phyloP scores from a whole-genome alignment of 2,888 invertebrate species.

The Cistogaster globosa region DNA sequence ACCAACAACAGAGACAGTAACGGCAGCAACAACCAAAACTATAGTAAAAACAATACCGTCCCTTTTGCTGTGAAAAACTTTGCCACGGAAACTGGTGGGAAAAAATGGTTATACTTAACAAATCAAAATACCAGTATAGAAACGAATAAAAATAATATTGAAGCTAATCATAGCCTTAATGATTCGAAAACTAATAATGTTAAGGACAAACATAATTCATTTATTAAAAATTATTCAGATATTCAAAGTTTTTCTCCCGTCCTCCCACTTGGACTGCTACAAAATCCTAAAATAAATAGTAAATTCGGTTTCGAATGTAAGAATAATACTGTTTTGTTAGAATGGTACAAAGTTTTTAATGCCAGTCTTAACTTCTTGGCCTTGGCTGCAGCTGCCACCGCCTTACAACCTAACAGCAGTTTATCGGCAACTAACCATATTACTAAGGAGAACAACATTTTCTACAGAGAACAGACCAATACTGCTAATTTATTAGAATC shows the following conservation, averaged over 20 bases:
- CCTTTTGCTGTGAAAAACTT: slow-evolving; percentile 80
- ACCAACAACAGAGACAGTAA: slow-evolving; percentile 26
- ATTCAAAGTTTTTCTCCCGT: slow-evolving; percentile 46
- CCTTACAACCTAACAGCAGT: slow-evolving; percentile 73
- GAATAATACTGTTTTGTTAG: slow-evolving; percentile 85
- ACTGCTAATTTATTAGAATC: slow-evolving; percentile 76
- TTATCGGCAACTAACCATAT: slow-evolving; percentile 71
- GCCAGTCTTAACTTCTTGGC: slow-evolving; percentile 81
- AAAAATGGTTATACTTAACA: slow-evolving; percentile 37
- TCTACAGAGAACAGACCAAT: slow-evolving; percentile 86
- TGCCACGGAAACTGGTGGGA: slow-evolving; percentile 78
- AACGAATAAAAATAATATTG: slow-evolving; percentile 31
- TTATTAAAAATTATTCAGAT: slow-evolving; percentile 27
- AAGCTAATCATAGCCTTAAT: slow-evolving; percentile 59
- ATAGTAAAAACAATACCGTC: slow-evolving; percentile 71
- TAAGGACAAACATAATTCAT: slow-evolving; percentile 61
- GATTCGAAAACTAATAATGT: slow-evolving; percentile 77
- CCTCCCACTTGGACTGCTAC: slow-evolving; percentile 71
- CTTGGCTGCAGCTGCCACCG: slow-evolving; percentile 77
- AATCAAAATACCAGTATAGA: slow-evolving; percentile 12
- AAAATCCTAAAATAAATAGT: slow-evolving; percentile 71
- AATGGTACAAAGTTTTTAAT: slow-evolving; percentile 89
- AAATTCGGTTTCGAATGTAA: slow-evolving; percentile 72
- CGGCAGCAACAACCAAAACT: slow-evolving; percentile 62
- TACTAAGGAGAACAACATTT: slow-evolving; percentile 84